Evolutionary conservation across 2,888 invertebrate genomes (phyloP).

Genomic region (Drosophila kambysellisi): DNA sequence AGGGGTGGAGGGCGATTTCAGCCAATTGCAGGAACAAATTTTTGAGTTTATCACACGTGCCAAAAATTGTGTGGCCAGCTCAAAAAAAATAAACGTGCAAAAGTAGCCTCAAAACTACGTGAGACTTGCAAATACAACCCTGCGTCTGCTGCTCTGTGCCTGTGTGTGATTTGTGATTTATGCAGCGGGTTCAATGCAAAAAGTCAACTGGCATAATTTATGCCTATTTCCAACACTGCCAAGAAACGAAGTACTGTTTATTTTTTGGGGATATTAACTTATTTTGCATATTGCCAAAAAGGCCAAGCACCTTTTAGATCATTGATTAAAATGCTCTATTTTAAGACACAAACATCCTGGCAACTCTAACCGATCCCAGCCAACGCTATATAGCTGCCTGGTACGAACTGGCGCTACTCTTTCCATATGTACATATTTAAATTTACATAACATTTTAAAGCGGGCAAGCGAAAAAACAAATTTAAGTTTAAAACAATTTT

Average conservation of each 20-base stretch:
- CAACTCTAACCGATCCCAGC: not conserved
- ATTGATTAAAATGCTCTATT: not conserved
- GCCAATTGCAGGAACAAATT: constrained; percentile 64
- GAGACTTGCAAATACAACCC: constrained; percentile 53
- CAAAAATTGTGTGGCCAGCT: constrained; percentile 72
- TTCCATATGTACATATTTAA: not conserved
- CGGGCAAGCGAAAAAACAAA: no score
- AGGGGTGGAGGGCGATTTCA: constrained; percentile 48
- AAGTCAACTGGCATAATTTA: constrained; percentile 78
- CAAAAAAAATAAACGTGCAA: constrained; percentile 49
- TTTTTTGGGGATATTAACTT: constrained; percentile 63
- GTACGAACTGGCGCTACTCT: not conserved
- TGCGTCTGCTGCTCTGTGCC: constrained; percentile 6
- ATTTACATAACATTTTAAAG: not conserved
- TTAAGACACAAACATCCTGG: not conserved
- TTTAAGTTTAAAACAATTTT: not conserved
- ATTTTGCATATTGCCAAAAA: constrained; percentile 19
- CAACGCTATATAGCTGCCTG: not conserved
- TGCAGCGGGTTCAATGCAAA: constrained; percentile 75
- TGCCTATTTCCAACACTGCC: constrained; percentile 41
- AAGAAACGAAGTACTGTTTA: constrained; percentile 25
- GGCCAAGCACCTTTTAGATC: not conserved
- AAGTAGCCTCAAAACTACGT: constrained; percentile 58
- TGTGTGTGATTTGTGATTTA: constrained; percentile 67
- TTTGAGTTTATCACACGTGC: constrained; percentile 79